Evolutionary conservation across 2,888 invertebrate species (phyloP), one percentile per base, ranked within the genome.

Genomic region (Rhagonycha fulva): DNA sequence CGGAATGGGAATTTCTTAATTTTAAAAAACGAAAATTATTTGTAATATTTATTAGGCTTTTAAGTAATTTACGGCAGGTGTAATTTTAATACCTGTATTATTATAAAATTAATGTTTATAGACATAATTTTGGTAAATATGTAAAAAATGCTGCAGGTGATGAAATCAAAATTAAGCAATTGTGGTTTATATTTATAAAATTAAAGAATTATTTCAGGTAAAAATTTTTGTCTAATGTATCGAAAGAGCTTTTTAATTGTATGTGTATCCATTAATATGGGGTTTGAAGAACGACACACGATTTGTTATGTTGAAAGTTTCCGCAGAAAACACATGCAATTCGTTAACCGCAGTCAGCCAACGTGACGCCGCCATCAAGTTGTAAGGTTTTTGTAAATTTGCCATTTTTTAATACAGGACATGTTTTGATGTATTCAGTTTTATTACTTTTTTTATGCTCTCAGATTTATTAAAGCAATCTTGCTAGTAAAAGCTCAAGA

Each of bases 291-390:
- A 84, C 83, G 86, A 86, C 86, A 84, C 82, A 83, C 87, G 86
- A 87, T 87, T 87, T 87, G 87, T 87, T 87, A 87, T 85, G 85
- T 85, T 86, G 87, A 87, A 87, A 87, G 86, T 87, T 87, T 87
- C 87, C 87, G 74, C 70, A 61, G 87, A 87, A 47, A 47, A 87
- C 87, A 87, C 86, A 87, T 88, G 87, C 86, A 86, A 87, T 86
- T 87, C 87, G 87, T 87, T 87, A 87, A 82, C 85, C 85, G 85
- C 86, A 85, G 85, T 84, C 87, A 86, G 87, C 87, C 87, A 86
- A 85, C 87, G 87, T 86, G 87, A 87, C 87, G 87, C 86, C 84
- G 81, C 78, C 85, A 84, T 84, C 84, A 84, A 84, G 82, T 82
- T 83, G 83, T 66, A 66, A 83, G 83, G 85, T 85, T 86, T 85